These are phyloP conservation scores for Varanus salvator DNA, from an alignment of 2,113 vertebrate species.

Conservation along the genomic window DNA sequence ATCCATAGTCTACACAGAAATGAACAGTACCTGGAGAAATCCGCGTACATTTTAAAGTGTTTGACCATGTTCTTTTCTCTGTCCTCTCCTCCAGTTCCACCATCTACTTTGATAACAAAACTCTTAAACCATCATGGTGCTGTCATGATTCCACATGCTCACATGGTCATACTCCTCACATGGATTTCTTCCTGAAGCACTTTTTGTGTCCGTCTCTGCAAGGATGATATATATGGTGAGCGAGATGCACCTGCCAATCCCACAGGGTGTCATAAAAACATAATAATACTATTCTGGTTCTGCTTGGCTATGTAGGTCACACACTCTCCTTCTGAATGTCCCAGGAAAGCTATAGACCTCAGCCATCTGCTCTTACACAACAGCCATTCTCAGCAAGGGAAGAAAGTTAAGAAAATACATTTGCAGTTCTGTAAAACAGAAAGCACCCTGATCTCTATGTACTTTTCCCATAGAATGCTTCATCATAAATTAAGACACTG, in stretches of 20 bases:
- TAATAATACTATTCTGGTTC: constrained; percentile 2
- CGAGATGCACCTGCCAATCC: not conserved
- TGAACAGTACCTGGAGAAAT: constrained; percentile 19
- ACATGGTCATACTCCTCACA: not conserved
- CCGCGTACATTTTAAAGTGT: not conserved
- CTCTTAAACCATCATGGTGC: constrained; percentile 24
- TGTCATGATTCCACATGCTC: not conserved
- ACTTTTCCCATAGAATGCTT: not conserved
- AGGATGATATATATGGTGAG: fast-evolving
- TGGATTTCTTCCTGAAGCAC: not conserved
- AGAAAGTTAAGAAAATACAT: constrained; percentile 1
- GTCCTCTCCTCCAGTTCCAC: not conserved
- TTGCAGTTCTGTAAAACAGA: not conserved
- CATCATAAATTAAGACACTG: not conserved
- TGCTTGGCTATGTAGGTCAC: constrained; percentile 11
- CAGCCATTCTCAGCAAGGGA: not conserved
- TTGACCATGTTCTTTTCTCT: not conserved
- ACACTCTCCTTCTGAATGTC: not conserved
- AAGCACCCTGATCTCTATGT: not conserved
- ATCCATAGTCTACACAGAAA: constrained; percentile 31
- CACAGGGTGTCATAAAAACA: not conserved
- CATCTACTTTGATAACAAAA: constrained; percentile 11
- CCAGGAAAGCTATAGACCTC: not conserved
- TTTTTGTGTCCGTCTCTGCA: not conserved
- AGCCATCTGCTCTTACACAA: constrained; percentile 6